phyloP scores from a whole-genome alignment of 2,113 vertebrate species.

The Fregetta grallaria region DNA sequence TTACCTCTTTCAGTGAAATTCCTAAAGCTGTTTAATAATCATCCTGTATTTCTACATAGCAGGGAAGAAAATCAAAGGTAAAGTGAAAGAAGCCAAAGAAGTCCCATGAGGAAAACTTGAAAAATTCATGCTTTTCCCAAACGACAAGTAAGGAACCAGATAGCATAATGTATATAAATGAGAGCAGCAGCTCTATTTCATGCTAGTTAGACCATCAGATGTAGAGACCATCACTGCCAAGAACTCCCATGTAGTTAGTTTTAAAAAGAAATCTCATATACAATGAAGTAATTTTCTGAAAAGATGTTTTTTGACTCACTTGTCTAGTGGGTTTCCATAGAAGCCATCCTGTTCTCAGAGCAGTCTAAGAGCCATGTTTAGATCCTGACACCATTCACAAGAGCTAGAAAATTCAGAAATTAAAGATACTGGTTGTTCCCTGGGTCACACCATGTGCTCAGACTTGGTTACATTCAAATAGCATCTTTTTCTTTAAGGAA shows the following conservation, averaged over 20 bases:
- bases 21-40: conserved; percentile 8
- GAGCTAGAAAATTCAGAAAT: background rate
- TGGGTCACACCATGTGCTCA: background rate
- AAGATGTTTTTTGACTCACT: conserved; percentile 41
- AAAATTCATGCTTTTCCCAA: conserved; percentile 59
- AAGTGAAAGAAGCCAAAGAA: conserved; percentile 40
- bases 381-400: background rate
- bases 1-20: background rate
- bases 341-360: background rate
- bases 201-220: conserved; percentile 60
- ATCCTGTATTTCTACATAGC: background rate
- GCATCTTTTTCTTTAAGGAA: background rate
- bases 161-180: conserved; percentile 39
- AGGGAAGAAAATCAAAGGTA: conserved; percentile 45
- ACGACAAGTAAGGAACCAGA: conserved; percentile 48
- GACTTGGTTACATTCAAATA: background rate
- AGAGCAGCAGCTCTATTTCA: conserved; percentile 63
- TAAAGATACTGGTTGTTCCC: background rate
- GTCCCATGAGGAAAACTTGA: conserved; percentile 36
- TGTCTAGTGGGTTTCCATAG: conserved; percentile 11
- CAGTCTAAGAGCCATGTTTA: background rate
- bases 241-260: conserved; percentile 53
- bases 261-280: conserved; percentile 38
- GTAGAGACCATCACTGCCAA: conserved; percentile 39
- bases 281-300: conserved; percentile 51